phyloP scores from a whole-genome alignment of 1,140 invertebrate genomes.

The Musca vetustissima region DNA sequence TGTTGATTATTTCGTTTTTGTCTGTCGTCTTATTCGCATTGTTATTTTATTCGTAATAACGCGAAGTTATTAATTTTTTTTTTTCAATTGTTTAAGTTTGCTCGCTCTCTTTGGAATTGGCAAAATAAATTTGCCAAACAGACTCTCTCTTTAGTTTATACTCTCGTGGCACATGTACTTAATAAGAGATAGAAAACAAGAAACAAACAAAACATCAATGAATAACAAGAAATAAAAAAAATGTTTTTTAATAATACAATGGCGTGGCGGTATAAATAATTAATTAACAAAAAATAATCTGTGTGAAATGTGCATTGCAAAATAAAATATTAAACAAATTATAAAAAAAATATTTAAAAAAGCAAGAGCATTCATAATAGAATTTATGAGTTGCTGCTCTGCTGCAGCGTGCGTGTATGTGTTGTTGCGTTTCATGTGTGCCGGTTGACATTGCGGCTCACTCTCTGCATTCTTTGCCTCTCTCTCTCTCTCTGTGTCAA shows the following conservation, averaged over 20 bases:
- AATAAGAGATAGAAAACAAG: background rate
- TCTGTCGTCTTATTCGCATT: constrained; percentile 7
- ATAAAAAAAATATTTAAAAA: no score
- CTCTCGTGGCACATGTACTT: background rate
- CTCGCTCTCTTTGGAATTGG: background rate
- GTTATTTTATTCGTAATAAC: background rate
- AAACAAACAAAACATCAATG: background rate
- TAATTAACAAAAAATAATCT: background rate
- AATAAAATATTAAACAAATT: no score
- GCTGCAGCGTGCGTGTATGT: no score
- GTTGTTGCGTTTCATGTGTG: no score
- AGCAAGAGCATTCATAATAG: no score
- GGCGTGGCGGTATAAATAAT: background rate
- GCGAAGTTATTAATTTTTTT: background rate
- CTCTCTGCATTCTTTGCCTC: no score
- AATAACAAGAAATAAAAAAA: background rate
- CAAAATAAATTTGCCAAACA: background rate
- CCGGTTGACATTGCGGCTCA: no score
- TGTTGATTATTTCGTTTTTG: constrained; percentile 10
- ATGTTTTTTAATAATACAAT: background rate
- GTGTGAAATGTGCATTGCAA: background rate
- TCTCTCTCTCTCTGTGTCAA: no score
- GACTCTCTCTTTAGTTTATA: background rate
- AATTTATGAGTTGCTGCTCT: no score
- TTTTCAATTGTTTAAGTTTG: background rate